Base-by-base conservation (phyloP, 2,113 vertebrate species). In the Ellobius talpinus region DNA sequence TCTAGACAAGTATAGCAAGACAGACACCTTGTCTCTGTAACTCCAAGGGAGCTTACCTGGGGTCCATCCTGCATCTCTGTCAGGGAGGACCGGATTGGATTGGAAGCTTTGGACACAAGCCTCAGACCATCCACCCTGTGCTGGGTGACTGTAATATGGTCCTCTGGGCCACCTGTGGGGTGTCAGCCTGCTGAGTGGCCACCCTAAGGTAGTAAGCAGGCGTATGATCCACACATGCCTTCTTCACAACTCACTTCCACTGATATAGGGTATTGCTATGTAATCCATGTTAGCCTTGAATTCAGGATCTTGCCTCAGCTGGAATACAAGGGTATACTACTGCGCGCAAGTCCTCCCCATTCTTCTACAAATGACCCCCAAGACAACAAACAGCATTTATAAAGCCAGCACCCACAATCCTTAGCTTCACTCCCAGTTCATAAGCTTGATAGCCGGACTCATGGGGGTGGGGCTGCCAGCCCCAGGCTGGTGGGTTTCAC, bases 401-500 rank as follows among this genome's bases (percentile, higher is more conserved):
- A 45, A 93, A 61, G 19, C 81, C 39, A 68, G 47, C 58, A 23
- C 33, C 42, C 87, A 42, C 24, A 24, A 73, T 50, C 52, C 88
- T 87, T 72, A 31, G 14, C 58, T 65, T 65, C 14, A 9, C 23
- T 39, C 39, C 58, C n/a, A 31, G 58, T 29, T 84, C 24, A 45
- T 42, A 39, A 85, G 58, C 81, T 19, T 45, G n/a, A 45, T 19
- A 85, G 58, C 81, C 65, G 26, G n/a, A 31, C 39, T 45, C 39
- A 42, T 13, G 11, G 52, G 19, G 29, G 1, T 36, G 2, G 50
- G 52, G 6, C 33, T 5, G 78, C 21, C 85, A 90, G 66, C 58
- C 24, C 24, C 3, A 65, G 66, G 79, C 74, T 82, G 82, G 95
- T 66, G 84, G 87, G 26, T 87, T 96, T 95, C 47, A 61, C 74